Conservation (phyloP, 1,140 invertebrate species). For the Orchestia grillus region DNA sequence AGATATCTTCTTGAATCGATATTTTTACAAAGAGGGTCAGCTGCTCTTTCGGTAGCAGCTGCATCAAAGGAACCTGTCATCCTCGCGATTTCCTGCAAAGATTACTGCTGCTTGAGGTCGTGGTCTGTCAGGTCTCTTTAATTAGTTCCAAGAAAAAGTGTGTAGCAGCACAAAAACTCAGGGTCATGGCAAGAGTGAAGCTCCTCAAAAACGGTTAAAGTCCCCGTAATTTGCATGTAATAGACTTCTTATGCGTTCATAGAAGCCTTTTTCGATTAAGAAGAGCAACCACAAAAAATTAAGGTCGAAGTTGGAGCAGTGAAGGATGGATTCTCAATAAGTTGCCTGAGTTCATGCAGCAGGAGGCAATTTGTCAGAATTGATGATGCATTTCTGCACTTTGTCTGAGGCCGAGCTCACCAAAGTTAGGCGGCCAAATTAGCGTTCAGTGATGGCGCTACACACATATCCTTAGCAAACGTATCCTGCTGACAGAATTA, state of each 20-base stretch:
- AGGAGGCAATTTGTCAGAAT: constrained; percentile 11
- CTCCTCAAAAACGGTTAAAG: background rate
- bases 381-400: constrained; percentile 7
- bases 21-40: background rate
- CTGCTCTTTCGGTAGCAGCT: background rate
- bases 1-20: background rate
- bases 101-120: background rate
- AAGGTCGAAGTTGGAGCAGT: background rate
- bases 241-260: background rate
- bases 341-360: background rate
- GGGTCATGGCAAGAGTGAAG: background rate
- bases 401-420: background rate
- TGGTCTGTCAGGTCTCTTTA: background rate
- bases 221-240: background rate
- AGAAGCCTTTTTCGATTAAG: background rate
- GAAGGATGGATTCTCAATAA: constrained; percentile 40
- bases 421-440: constrained; percentile 5
- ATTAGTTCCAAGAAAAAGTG: background rate
- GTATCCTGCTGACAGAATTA: background rate
- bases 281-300: background rate
- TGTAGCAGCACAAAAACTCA: background rate
- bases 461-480: background rate
- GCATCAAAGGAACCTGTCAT: background rate
- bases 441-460: background rate
- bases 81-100: background rate